Evolutionary conservation across 2,113 vertebrate species (phyloP).

Genomic region (Lonchura striata): DNA sequence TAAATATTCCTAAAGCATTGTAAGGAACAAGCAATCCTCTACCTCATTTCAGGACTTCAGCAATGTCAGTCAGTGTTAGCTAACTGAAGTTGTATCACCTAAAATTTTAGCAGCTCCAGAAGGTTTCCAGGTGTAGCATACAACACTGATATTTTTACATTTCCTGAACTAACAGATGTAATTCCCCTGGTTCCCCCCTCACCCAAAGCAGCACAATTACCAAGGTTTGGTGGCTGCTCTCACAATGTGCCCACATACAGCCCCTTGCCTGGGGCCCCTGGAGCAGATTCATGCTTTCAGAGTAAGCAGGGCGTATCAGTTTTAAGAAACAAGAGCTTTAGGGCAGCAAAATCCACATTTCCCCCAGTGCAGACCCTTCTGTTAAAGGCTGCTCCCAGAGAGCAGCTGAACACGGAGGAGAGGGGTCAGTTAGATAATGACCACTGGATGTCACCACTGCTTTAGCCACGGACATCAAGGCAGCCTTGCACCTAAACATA

Average conservation of each 20-base stretch:
- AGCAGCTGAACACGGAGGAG: neutral
- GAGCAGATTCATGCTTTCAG: fast-evolving
- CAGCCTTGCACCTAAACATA: neutral
- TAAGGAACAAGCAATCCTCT: no score
- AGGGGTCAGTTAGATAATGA: neutral
- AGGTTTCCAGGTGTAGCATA: neutral
- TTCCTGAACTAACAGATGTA: neutral
- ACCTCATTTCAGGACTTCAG: fast-evolving
- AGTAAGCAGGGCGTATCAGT: fast-evolving
- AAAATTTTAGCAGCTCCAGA: neutral
- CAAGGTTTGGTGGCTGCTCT: neutral
- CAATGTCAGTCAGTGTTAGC: fast-evolving
- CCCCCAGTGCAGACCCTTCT: fast-evolving
- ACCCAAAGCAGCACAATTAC: neutral
- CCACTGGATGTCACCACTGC: slow-evolving; percentile 71
- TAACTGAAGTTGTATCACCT: neutral
- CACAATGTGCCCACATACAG: neutral
- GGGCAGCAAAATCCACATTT: neutral
- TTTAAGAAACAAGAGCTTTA: neutral
- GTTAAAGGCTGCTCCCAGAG: neutral
- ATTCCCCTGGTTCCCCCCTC: neutral
- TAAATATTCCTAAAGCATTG: neutral
- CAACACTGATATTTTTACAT: fast-evolving
- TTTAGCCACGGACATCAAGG: neutral
- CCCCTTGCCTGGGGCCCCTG: no score